Evolutionary conservation across 2,113 vertebrate genomes (phyloP), one percentile per base, ranked within the genome.

Genomic region (Scomber scombrus): DNA sequence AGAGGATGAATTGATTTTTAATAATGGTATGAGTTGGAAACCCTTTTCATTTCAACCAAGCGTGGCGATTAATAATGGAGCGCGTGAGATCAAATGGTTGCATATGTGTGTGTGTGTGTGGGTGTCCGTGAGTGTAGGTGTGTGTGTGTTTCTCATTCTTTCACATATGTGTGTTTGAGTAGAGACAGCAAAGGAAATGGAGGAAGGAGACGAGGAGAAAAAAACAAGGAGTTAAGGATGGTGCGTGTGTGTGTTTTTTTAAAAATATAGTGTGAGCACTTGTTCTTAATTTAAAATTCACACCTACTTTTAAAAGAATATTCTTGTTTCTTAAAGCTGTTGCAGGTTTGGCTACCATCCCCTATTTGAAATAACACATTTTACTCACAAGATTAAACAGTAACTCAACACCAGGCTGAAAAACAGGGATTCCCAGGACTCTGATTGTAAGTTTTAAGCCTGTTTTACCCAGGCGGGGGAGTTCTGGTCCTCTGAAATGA

Each of bases 1-100:
- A 78, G 60, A 77, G 26, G 56, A 86, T 78, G 46, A 80, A 88
- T 70, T 10, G 71, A 78, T 83, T 88, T 88, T 86, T 89, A 84
- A 88, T 86, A 55, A 76, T 66, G 51, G 80, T 85, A 78, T 60
- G 71, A 84, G 63, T 45, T 76, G 65, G 34, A 85, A 82, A 84
- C 49, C 72, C 73, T 84, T 80, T 88, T 81, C 50, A 87, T 88
- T 91, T 82, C 61, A 79, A 52, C 66, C 56, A 50, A 82, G 69
- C 0, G 0, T 57, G 71, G 78, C 80, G 74, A 66, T 86, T 80
- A 86, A 87, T 83, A 85, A 86, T 69, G 54, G 49, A 73, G 29
- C 8, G 12, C 45, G 57, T 23, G 1, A 69, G 73, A 82, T 84
- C 57, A 79, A 71, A 69, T 60, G 67, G 29, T 23, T 68, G 68